phyloP scores from a whole-genome alignment of 2,888 invertebrate genomes.

The Cybosia mesomella region DNA sequence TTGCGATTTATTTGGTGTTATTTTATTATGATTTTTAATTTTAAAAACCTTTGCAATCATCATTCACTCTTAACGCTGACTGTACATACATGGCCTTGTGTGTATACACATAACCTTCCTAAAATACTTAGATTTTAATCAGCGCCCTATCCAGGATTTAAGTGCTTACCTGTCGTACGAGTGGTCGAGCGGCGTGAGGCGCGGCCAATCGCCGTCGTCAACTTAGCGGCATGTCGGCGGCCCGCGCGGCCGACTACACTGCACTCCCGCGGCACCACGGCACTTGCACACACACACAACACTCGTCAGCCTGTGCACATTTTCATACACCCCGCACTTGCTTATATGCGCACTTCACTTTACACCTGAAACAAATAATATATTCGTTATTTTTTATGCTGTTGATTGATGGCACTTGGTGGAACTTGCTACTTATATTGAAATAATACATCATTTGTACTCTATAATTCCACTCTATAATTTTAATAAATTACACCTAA shows the following conservation, averaged over 20 bases:
- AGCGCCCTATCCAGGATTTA: not conserved
- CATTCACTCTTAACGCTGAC: not conserved
- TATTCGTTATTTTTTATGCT: not conserved
- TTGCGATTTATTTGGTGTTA: no score
- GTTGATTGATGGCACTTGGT: no score
- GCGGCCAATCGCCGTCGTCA: conserved; percentile 83
- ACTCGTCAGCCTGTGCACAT: conserved; percentile 61
- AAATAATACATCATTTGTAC: no score
- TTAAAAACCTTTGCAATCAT: not conserved
- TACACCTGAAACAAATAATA: conserved; percentile 70
- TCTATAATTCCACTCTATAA: no score
- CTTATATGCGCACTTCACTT: conserved; percentile 67
- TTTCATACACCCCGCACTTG: conserved; percentile 55
- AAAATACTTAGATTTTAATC: no score
- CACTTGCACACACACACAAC: conserved; percentile 54
- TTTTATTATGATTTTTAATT: no score
- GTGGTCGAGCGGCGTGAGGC: conserved; percentile 79
- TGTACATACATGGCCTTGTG: no score
- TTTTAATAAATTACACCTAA: no score
- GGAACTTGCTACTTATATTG: no score
- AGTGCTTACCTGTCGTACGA: conserved; percentile 71
- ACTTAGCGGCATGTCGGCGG: conserved; percentile 77
- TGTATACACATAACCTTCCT: no score
- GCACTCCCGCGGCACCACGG: conserved; percentile 55
- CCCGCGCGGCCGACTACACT: conserved; percentile 57